Evolutionary conservation across 1,140 invertebrate species (phyloP), one percentile per base, ranked within the genome.

Genomic region (Phenacoccus solenopsis): DNA sequence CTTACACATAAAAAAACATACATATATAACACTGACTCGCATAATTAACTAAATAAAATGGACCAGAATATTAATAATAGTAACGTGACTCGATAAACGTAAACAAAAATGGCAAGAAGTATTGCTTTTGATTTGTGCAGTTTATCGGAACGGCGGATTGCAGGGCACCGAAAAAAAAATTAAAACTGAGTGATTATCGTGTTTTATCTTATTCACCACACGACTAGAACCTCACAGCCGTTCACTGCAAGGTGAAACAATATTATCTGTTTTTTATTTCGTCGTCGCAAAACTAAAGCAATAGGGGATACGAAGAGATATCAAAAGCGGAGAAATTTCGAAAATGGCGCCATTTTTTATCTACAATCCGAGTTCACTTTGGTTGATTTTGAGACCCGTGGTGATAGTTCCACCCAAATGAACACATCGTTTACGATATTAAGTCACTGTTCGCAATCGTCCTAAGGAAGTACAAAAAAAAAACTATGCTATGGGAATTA

Each of bases 41-140:
- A 49, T 9, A 49, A 49, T 49, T 49, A 49, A 49, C 13, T 49
- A 49, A 49, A 10, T 49, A 49, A 32, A 49, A 49, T 49, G 38
- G 38, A 49, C 38, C 38, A 49, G 38, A 49, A 49, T 49, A 49
- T 49, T n/a, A 49, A n/a, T n/a, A 32, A 49, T 49, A 49, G 38
- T 49, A n/a, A 49, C 13, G 38, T 49, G 38, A 49, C 38, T n/a
- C n/a, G n/a, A 16, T 49, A 49, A 16, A 49, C 38, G 38, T 49
- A 49, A 49, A 49, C 38, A 49, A 49, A 49, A 49, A 49, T 49
- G 38, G 38, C 38, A 49, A 49, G 38, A 49, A 49, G 16, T 49
- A 9, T 49, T 49, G 16, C 16, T 9, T 49, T 49, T n/a, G 16
- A 49, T 49, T 49, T 49, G 16, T 49, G 16, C 4, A 16, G 20